Evolutionary conservation across 1,140 invertebrate genomes (phyloP).

Genomic region (Cydia amplana): DNA sequence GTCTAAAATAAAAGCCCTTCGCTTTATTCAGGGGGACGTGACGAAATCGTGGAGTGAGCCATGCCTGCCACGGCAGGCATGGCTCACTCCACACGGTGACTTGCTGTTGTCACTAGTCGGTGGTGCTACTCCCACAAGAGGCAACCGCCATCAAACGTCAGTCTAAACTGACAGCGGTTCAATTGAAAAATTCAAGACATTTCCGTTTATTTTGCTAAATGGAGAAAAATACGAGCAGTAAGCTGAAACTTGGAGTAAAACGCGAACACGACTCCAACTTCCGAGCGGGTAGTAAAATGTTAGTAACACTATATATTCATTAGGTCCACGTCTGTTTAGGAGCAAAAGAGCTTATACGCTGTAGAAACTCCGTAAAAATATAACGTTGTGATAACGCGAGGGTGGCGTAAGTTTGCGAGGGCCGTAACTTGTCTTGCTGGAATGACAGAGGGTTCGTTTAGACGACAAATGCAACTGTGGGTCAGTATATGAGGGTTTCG

Average conservation of each 20-base stretch:
- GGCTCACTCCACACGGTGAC: no score
- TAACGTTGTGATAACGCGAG: neutral
- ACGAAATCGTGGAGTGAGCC: no score
- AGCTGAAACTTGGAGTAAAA: constrained; percentile 4
- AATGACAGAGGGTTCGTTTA: neutral
- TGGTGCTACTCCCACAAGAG: no score
- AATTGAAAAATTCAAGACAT: neutral
- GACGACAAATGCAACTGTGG: neutral
- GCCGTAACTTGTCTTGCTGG: neutral
- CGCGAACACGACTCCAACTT: constrained; percentile 1
- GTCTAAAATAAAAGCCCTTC: no score
- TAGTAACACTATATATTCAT: constrained; percentile 17
- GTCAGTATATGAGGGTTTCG: neutral
- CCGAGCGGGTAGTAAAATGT: constrained; percentile 15
- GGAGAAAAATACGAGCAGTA: constrained; percentile 1
- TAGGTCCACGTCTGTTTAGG: neutral
- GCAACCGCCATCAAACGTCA: neutral
- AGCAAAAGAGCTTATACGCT: neutral
- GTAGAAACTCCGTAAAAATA: neutral
- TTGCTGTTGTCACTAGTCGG: no score
- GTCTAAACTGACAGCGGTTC: neutral
- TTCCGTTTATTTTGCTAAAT: neutral
- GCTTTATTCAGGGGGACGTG: no score
- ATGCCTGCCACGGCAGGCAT: no score
- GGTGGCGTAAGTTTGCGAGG: neutral